Evolutionary conservation across 2,113 vertebrate species (phyloP).

Genomic region (Neodontobutis hainanensis): DNA sequence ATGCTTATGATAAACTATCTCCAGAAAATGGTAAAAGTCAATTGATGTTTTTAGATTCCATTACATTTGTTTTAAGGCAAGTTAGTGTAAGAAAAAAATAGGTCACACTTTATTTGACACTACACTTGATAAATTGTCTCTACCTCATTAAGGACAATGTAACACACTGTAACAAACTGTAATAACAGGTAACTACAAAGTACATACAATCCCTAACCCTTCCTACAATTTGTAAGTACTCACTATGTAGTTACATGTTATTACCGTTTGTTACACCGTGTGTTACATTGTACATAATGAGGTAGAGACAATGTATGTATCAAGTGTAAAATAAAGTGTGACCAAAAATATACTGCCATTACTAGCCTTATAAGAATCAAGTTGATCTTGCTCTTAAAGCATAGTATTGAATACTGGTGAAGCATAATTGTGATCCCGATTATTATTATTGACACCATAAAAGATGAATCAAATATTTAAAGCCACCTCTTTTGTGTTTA

Average conservation of each 20-base stretch:
- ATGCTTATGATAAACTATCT: constrained; percentile 97
- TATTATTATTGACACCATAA: constrained; percentile 78
- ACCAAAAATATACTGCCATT: neutral
- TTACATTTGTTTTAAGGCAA: neutral
- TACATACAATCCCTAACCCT: too few relatives aligned
- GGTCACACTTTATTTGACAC: too few relatives aligned
- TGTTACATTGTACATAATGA: too few relatives aligned
- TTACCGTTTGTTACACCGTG: too few relatives aligned
- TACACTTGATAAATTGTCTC: too few relatives aligned
- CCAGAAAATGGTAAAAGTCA: constrained; percentile 90
- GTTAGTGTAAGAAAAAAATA: too few relatives aligned
- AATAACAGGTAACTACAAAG: too few relatives aligned
- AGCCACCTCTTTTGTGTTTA: constrained; percentile 75
- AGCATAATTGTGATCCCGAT: constrained; percentile 69
- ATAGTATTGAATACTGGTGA: constrained; percentile 58
- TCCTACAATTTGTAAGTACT: too few relatives aligned
- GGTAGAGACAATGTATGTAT: neutral
- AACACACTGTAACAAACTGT: too few relatives aligned
- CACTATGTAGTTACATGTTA: too few relatives aligned
- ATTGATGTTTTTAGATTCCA: too few relatives aligned
- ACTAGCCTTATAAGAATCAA: constrained; percentile 22
- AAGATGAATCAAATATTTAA: constrained; percentile 79
- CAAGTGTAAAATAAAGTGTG: neutral
- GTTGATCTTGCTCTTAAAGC: constrained; percentile 33
- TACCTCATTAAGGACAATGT: too few relatives aligned